These are phyloP conservation scores for Bujurquina vittata DNA, from an alignment of 2,113 vertebrate genomes.

Conservation along the genomic window DNA sequence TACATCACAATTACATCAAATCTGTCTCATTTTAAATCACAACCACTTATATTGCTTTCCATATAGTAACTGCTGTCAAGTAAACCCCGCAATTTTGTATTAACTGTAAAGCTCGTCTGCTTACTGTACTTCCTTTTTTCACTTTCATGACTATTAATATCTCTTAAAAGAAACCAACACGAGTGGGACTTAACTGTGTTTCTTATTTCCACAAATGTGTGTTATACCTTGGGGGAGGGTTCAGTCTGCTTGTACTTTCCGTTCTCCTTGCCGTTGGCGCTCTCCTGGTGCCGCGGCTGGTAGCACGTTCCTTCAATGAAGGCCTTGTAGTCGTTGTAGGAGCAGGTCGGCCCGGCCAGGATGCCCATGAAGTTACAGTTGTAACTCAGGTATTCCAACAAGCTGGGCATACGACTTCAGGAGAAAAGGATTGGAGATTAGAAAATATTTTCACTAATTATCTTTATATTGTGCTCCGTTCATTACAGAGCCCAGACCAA, in stretches of 20 bases:
- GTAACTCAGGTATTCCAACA: conserved; percentile 97
- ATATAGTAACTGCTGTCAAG: not conserved
- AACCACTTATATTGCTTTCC: not conserved
- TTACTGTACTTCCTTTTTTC: not conserved
- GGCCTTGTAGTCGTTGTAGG: conserved; percentile 96
- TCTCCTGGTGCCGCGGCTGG: conserved; percentile 82
- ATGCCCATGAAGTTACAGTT: conserved; percentile 99
- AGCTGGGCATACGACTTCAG: conserved; percentile 94
- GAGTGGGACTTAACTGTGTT: not conserved
- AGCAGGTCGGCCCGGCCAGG: conserved; percentile 95
- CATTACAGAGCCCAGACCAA: not conserved
- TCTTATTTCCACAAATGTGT: not conserved
- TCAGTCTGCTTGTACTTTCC: conserved; percentile 84
- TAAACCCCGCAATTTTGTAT: not conserved
- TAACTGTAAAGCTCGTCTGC: not conserved
- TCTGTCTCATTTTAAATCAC: no score
- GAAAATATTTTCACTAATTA: not conserved
- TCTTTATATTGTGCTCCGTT: not conserved
- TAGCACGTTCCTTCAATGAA: conserved; percentile 94
- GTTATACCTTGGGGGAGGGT: conserved; percentile 90
- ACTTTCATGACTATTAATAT: not conserved
- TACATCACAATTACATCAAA: not conserved
- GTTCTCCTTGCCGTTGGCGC: conserved; percentile 86
- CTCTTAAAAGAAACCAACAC: not conserved
- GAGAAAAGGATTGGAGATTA: not conserved